A percentile compares a stretch with the other conserved stretches of the same genome.
These are phyloP conservation scores for Xylota segnis DNA, from an alignment of 2,888 invertebrate genomes.

Conservation along the genomic window DNA sequence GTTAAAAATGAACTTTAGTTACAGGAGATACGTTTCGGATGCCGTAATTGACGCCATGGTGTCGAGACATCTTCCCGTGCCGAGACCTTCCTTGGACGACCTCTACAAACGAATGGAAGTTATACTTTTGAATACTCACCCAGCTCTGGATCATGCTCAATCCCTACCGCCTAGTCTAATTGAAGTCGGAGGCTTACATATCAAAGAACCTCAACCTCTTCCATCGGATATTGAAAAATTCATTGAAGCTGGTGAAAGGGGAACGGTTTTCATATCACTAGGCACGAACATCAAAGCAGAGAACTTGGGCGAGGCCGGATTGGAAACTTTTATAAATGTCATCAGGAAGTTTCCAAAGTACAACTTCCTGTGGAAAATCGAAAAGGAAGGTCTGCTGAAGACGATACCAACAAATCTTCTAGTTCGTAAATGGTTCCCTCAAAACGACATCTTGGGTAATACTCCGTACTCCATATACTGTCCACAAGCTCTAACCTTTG, in stretches of 20 bases:
- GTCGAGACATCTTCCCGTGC: constrained; percentile 33
- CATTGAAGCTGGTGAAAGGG: constrained; percentile 78
- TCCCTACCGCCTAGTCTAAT: constrained; percentile 79
- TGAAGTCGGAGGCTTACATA: constrained; percentile 80
- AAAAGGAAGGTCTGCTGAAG: constrained; percentile 67
- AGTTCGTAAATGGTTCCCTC: constrained; percentile 85
- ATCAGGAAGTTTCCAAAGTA: constrained; percentile 79
- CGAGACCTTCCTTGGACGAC: constrained; percentile 56
- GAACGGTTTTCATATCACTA: constrained; percentile 79
- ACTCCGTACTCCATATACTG: constrained; percentile 37
- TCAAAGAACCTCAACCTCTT: constrained; percentile 77
- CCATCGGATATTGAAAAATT: constrained; percentile 78
- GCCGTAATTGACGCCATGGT: constrained; percentile 26
- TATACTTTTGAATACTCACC: constrained; percentile 78
- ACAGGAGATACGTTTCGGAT: constrained; percentile 44
- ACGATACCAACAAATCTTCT: constrained; percentile 84
- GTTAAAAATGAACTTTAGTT: constrained; percentile 19
- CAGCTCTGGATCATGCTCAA: constrained; percentile 77
- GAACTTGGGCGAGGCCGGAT: constrained; percentile 65
- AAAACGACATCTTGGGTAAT: constrained; percentile 85
- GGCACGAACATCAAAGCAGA: constrained; percentile 79
- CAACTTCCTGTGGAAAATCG: constrained; percentile 81
- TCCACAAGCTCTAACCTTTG: not conserved
- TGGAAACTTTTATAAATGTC: constrained; percentile 78
- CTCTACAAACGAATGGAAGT: constrained; percentile 74